Base-by-base conservation (phyloP, 2,113 vertebrate species). In the Centropristis striata region DNA sequence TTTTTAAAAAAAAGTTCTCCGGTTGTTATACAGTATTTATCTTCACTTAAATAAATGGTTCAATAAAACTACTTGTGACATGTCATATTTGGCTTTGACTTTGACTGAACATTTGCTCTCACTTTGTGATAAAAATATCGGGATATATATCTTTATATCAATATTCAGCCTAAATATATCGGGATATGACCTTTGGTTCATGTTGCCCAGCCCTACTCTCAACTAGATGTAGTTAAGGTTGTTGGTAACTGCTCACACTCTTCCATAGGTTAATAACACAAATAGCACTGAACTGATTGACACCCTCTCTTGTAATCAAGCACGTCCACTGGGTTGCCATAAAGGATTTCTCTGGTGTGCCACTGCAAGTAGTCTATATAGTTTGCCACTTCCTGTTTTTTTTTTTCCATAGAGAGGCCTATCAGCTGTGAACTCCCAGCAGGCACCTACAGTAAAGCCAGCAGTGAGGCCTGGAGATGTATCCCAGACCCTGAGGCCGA, bases 401-500 rank as follows among this genome's bases (percentile, higher is more conserved):
- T 68, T n/a, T 32, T 85, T 80, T 71, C 82, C 84, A 73, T 69
- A 66, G 63, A 70, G 71, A 68, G 54, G 76, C 36, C 39, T 83
- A 73, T 85, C 70, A 76, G 74, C 66, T 58, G 66, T 68, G 72
- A 89, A 72, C 77, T 88, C 81, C 83, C 81, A 75, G 83, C 71
- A 77, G 59, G 41, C 70, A 58, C 81, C 67, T 69, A 23, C 66
- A 44, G 81, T 85, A 47, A 58, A 72, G 69, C 78, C 67, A 61
- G 77, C 58, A 59, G 75, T 10, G 1, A 76, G 71, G 71, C 66
- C 74, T 67, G 70, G 51, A 78, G 86, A 88, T 81, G 83, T 60
- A 78, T 75, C 88, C 85, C 86, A 92, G 86, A 92, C 60, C 84
- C 78, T 10, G 27, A 80, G 57, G 65, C 81, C 59, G 88, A 91